Base-by-base conservation (phyloP, 92 coral and sea anemone genomes). In the Diadumene lineata region DNA sequence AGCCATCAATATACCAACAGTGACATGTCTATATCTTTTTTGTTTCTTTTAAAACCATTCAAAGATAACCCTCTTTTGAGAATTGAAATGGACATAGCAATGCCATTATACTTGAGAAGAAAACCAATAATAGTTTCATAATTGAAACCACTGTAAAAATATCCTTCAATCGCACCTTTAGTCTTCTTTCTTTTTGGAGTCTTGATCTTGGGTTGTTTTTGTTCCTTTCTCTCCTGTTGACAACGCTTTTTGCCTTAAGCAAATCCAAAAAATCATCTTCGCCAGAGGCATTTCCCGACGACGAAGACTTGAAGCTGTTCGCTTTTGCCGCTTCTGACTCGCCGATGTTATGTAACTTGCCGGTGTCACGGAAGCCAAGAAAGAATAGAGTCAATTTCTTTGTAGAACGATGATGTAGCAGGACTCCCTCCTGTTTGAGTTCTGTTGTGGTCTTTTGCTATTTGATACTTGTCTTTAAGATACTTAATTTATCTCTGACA, bases 311-410 rank as follows among this genome's bases (percentile, higher is more conserved):
- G n/a, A n/a, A n/a, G n/a, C n/a, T n/a, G 68, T 56, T 28, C 33
- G 78, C 32, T 19, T 31, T 32, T 28, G 78, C 32, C n/a, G n/a
- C n/a, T 15, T 10, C 70, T 3, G 69, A 31, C 33, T 72, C 43
- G 50, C 56, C 78, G 19, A 72, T 25, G 70, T 57, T 64, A 28
- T 29, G 27, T 26, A 72, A 55, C 17, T 70, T 72, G 28, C 50
- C 78, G 21, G 57, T 24, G 51, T 72, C 78, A 29, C 78, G 73
- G 68, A 70, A 71, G 66, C 76, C 74, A n/a, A n/a, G n/a, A n/a
- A 50, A 71, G 76, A 19, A 71, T 70, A 34, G 34, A 21, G 33
- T 71, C 79, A 21, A 69, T 29, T 27, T 78, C 70, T 0, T 78
- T 34, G 24, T 73, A 77, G 27, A 38, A 66, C 26, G 68, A 76